Percentiles rank a stretch among this genome's conserved stretches.
Evolutionary conservation across 1,140 invertebrate species (phyloP).

Genomic region (Hirudo medicinalis): DNA sequence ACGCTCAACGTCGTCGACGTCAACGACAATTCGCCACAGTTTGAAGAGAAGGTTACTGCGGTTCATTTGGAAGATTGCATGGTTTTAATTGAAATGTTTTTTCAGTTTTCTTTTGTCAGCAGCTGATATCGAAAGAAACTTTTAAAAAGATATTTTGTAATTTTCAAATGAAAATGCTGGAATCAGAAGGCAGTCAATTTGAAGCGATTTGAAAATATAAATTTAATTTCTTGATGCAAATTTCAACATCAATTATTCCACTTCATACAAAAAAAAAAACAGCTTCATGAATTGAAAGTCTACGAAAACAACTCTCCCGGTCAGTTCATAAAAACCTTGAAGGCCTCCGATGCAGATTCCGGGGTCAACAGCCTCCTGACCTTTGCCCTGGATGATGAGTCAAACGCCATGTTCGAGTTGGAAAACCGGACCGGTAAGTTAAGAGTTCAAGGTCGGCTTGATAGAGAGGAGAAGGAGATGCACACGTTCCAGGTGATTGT

Average conservation of each 20-base stretch:
- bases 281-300: too few relatives aligned
- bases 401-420: conserved; percentile 12
- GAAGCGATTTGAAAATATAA: too few relatives aligned
- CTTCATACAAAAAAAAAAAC: too few relatives aligned
- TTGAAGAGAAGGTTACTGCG: not conserved
- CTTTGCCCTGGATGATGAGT: not conserved
- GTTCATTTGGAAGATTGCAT: too few relatives aligned
- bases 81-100: too few relatives aligned
- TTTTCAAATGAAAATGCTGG: too few relatives aligned
- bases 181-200: too few relatives aligned
- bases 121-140: too few relatives aligned
- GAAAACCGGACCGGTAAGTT: conserved; percentile 17
- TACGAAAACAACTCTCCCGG: not conserved
- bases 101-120: too few relatives aligned
- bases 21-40: conserved; percentile 73
- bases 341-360: conserved; percentile 75
- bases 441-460: not conserved
- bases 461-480: conserved; percentile 14
- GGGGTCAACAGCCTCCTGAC: conserved; percentile 74
- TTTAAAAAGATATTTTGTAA: too few relatives aligned
- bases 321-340: conserved; percentile 7
- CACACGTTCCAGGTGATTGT: conserved; percentile 14
- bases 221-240: too few relatives aligned
- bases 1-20: conserved; percentile 75
- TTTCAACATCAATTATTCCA: too few relatives aligned